Evolutionary conservation across 2,797 vertebrate species (phyloP), one percentile per base, ranked within the genome.

Genomic region (Hydrolagus colliei): DNA sequence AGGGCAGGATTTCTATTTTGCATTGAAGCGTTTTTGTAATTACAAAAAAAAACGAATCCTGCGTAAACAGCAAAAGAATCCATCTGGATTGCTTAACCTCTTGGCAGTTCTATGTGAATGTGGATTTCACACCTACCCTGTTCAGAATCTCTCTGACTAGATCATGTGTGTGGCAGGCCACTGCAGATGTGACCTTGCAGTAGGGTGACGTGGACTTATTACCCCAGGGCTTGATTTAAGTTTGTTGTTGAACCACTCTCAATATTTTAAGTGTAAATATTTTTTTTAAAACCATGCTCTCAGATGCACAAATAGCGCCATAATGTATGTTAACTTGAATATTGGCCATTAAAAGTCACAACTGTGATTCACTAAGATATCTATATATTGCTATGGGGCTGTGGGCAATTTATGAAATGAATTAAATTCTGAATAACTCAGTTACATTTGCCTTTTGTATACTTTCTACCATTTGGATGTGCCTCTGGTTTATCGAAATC

Each of bases 261-360:
- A 84, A 71, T 22, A 84, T 84, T 84, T 84, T 84, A 82, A 82
- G 52, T 71, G 79, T 84, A 67, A 84, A 84, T 82, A 82, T 35
- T 82, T 41, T 9, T 62, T 67, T 82, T 82, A 68, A 82, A 52
- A 52, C 2, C 41, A 52, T 52, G 41, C 65, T 18, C 79, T 84
- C 4, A 35, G 16, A 20, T 84, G 65, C 32, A 41, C 20, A 68
- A 68, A 63, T 14, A 68, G 41, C 62, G 18, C 62, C 27, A 65
- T n/a, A 27, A 67, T 68, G 16, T 27, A 68, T 20, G 79, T 82
- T 82, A 82, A 68, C 20, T 59, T 61, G 52, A 61, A 61, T 20
- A 10, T 77, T 61, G 18, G 63, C 63, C 65, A 62, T 65, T 80
- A 71, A 71, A 68, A n/a, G 41, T 52, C 52, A 32, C 63, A 84